A percentile compares a stretch with the other conserved stretches of the same genome.
Evolutionary conservation across 2,113 vertebrate species (phyloP).

Genomic region (Gasterosteus aculeatus): DNA sequence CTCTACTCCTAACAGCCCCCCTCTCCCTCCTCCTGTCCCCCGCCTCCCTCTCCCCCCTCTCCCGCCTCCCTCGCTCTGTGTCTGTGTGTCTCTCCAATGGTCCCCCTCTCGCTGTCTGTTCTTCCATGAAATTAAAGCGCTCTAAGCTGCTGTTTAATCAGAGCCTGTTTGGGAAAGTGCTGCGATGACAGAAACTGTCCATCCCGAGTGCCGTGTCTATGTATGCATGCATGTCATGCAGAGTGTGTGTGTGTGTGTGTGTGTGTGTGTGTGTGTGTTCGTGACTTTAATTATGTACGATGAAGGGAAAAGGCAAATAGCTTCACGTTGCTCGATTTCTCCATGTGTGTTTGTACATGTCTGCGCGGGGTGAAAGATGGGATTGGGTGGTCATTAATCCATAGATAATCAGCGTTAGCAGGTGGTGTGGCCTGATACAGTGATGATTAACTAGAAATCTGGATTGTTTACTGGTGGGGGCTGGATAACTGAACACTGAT

Average conservation of each 20-base stretch:
- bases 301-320: conserved; percentile 15
- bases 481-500: conserved; percentile 57
- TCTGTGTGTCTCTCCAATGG: conserved; percentile 31
- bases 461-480: conserved; percentile 63
- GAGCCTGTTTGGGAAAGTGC: conserved; percentile 78
- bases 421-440: conserved; percentile 49
- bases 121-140: conserved; percentile 84
- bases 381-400: conserved; percentile 51
- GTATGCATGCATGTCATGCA: conserved; percentile 31
- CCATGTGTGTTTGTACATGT: background rate
- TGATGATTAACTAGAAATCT: conserved; percentile 63
- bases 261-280: conserved; percentile 5
- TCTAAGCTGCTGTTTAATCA: conserved; percentile 83
- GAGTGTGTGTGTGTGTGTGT: conserved; percentile 12
- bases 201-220: conserved; percentile 53
- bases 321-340: conserved; percentile 5
- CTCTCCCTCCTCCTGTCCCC: conserved; percentile 26
- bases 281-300: conserved; percentile 19
- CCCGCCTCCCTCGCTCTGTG: conserved; percentile 12
- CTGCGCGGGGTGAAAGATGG: conserved; percentile 1
- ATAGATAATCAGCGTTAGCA: conserved; percentile 59
- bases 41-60: conserved; percentile 2
- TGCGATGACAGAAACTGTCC: conserved; percentile 75
- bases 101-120: conserved; percentile 78
- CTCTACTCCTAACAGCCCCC: conserved; percentile 29